Percentiles rank a stretch among this genome's conserved stretches.
Conservation (phyloP, 2,888 invertebrate genomes). For the Aromia moschata region DNA sequence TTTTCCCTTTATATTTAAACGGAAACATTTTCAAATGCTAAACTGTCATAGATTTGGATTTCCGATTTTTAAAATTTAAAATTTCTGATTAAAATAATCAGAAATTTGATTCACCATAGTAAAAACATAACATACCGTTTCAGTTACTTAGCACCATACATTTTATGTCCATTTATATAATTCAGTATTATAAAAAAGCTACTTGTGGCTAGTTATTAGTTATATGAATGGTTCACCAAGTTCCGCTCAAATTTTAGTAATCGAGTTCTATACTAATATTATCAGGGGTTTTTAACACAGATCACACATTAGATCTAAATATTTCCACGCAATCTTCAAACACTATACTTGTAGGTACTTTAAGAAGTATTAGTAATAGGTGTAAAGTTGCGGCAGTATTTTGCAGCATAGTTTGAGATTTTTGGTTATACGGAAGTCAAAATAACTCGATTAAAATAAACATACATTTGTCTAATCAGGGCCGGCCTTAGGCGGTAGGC, state of each 20-base stretch:
- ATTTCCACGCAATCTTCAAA: conserved; percentile 8
- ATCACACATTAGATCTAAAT: conserved; percentile 5
- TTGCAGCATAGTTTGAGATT: too few relatives aligned
- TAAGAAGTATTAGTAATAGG: too few relatives aligned
- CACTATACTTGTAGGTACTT: not conserved
- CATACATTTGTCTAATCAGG: too few relatives aligned
- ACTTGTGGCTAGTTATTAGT: conserved; percentile 7
- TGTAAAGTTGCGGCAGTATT: too few relatives aligned
- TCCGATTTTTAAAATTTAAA: too few relatives aligned
- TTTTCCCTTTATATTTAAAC: too few relatives aligned
- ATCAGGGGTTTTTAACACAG: not conserved
- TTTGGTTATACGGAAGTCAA: too few relatives aligned
- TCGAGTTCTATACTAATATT: not conserved
- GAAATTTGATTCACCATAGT: not conserved
- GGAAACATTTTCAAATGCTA: too few relatives aligned
- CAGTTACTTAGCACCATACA: conserved; percentile 15
- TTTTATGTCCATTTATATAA: conserved; percentile 1
- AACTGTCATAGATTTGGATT: too few relatives aligned
- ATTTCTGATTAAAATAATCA: too few relatives aligned
- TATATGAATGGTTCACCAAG: conserved; percentile 14
- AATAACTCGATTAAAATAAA: too few relatives aligned
- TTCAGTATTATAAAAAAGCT: conserved; percentile 15
- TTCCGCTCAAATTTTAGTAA: not conserved
- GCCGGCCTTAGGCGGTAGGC: too few relatives aligned
- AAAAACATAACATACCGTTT: not conserved